A percentile compares a stretch with the other conserved stretches of the same genome.
Conservation (phyloP, 2,113 vertebrate species). For the Rhineura floridana region DNA sequence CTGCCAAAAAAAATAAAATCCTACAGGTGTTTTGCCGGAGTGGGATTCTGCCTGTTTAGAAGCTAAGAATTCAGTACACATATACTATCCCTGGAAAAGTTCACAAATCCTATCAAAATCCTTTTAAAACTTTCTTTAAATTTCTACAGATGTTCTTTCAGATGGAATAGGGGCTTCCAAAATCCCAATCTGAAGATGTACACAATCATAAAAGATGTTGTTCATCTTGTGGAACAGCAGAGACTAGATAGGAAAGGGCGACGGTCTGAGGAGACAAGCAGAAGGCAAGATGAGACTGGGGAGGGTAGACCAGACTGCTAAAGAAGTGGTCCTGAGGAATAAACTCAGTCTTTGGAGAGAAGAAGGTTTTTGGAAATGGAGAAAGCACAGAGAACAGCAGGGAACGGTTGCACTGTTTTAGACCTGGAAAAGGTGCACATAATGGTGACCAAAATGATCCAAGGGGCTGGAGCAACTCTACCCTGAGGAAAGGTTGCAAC, state of each 20-base stretch:
- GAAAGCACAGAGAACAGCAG: no score
- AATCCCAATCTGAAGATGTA: not conserved
- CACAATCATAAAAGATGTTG: no score
- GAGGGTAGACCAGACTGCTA: not conserved
- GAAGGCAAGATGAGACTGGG: not conserved
- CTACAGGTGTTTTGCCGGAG: not conserved
- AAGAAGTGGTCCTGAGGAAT: no score
- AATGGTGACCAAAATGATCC: no score
- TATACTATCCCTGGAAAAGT: not conserved
- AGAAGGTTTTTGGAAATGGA: no score
- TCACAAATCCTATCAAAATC: not conserved
- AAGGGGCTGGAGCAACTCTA: no score
- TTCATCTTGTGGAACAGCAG: not conserved
- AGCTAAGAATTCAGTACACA: not conserved
- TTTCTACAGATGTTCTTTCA: not conserved
- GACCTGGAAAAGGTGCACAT: no score
- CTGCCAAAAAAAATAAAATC: not conserved
- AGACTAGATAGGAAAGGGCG: no score
- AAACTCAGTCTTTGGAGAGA: not conserved
- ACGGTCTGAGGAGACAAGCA: not conserved
- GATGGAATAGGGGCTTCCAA: no score
- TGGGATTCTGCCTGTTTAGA: not conserved
- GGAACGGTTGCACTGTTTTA: no score
- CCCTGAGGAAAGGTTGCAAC: no score
- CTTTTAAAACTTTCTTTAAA: not conserved